Percentiles rank a stretch among this genome's conserved stretches.
Evolutionary conservation across 2,113 vertebrate species (phyloP).

Genomic region (Ranitomeya variabilis): DNA sequence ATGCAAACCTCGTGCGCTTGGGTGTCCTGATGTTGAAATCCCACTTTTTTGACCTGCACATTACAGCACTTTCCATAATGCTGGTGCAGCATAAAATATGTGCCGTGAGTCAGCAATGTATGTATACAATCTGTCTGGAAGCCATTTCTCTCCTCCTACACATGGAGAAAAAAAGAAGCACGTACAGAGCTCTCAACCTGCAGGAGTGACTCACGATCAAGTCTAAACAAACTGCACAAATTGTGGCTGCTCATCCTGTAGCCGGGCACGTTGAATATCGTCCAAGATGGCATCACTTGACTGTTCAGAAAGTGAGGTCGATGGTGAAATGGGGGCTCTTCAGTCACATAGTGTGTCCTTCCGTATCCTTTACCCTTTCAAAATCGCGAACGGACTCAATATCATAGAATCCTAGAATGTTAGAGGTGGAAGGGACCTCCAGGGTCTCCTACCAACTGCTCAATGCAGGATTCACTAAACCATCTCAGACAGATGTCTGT

Average conservation of each 20-base stretch:
- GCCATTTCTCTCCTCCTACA: background rate
- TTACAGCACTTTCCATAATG: background rate
- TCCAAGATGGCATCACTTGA: background rate
- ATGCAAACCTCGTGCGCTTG: background rate
- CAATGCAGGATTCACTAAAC: no score
- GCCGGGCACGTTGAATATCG: background rate
- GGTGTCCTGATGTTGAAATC: background rate
- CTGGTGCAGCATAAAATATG: conserved; percentile 3
- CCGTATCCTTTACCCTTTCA: background rate
- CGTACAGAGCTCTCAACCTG: background rate
- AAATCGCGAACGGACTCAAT: background rate
- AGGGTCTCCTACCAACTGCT: no score
- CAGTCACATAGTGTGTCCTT: background rate
- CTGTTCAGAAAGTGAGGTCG: background rate
- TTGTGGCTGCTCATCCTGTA: background rate
- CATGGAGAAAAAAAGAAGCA: background rate
- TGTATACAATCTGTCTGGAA: background rate
- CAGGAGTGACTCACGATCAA: conserved; percentile 15
- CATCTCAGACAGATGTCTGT: no score
- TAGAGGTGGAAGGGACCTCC: no score
- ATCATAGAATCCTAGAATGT: background rate
- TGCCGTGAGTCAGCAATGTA: background rate
- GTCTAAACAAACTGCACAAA: conserved; percentile 19
- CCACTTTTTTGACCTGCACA: background rate
- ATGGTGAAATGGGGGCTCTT: background rate